These are phyloP conservation scores for Amazona finschi DNA, from an alignment of 2,797 vertebrate genomes.

Conservation along the genomic window DNA sequence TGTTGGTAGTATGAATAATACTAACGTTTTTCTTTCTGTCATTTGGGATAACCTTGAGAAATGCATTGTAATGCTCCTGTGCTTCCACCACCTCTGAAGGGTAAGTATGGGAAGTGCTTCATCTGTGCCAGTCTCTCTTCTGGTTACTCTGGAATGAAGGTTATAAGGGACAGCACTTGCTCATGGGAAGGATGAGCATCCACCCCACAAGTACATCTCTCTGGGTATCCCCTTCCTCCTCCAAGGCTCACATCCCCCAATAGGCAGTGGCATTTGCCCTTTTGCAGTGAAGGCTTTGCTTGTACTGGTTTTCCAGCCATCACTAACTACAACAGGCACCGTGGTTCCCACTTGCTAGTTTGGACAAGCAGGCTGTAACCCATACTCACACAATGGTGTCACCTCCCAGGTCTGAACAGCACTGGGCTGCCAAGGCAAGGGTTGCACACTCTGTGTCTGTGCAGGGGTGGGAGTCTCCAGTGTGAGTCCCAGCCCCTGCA, in stretches of 20 bases:
- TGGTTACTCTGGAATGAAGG: background rate
- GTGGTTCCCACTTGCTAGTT: background rate
- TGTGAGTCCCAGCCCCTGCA: background rate
- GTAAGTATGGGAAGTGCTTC: background rate
- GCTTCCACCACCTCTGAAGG: background rate
- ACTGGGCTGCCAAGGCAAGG: background rate
- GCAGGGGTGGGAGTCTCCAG: background rate
- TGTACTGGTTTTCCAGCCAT: background rate
- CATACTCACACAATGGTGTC: accelerated
- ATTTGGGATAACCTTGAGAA: background rate
- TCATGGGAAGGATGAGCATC: background rate
- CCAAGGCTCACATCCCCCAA: background rate
- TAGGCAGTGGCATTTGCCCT: accelerated
- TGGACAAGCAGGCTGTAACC: background rate
- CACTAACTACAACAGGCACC: accelerated
- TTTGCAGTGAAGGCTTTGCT: background rate
- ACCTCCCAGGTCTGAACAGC: background rate
- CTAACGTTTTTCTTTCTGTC: background rate
- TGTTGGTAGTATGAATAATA: background rate
- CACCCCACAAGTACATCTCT: background rate
- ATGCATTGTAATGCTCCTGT: background rate
- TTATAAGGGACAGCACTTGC: background rate
- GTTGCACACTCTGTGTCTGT: accelerated
- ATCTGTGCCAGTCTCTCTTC: background rate
- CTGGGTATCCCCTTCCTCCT: background rate